phyloP scores from a whole-genome alignment of 2,888 invertebrate species.

The Sarcophaga carnaria region DNA sequence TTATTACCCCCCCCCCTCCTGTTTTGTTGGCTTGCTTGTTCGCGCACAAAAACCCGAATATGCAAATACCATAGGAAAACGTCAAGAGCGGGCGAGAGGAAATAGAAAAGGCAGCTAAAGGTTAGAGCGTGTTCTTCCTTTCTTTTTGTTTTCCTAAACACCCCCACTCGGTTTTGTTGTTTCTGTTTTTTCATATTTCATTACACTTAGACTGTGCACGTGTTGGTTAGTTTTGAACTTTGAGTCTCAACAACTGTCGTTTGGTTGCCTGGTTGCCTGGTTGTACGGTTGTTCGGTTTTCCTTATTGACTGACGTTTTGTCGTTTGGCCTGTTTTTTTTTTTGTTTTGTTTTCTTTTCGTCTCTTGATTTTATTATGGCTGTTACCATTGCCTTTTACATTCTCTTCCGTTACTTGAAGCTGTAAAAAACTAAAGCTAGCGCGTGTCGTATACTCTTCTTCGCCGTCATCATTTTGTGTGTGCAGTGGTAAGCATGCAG shows the following conservation, averaged over 20 bases:
- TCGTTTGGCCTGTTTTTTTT: slow-evolving; percentile 64
- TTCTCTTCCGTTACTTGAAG: slow-evolving; percentile 52
- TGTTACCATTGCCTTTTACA: slow-evolving; percentile 7
- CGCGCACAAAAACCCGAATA: no score
- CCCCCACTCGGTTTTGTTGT: slow-evolving; percentile 47
- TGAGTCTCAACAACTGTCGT: slow-evolving; percentile 65
- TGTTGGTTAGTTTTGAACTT: slow-evolving; percentile 65
- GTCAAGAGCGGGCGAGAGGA: background rate
- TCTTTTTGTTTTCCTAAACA: background rate
- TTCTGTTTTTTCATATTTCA: slow-evolving; percentile 61
- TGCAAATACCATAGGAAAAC: slow-evolving; percentile 1
- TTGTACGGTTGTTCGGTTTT: background rate
- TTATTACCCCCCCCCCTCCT: no score
- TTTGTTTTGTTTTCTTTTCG: slow-evolving; percentile 50
- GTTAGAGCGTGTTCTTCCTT: background rate
- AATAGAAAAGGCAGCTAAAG: background rate
- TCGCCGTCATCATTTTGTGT: slow-evolving; percentile 20
- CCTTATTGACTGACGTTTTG: slow-evolving; percentile 51
- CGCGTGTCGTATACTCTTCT: slow-evolving; percentile 43
- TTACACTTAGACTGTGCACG: slow-evolving; percentile 62
- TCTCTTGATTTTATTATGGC: slow-evolving; percentile 18
- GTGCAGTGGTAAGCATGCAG: slow-evolving; percentile 20
- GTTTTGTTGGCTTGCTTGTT: no score
- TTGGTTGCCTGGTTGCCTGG: slow-evolving; percentile 10
- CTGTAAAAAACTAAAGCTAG: slow-evolving; percentile 52